Evolutionary conservation across 1,140 invertebrate genomes (phyloP).

Genomic region (Theocolax elegans): DNA sequence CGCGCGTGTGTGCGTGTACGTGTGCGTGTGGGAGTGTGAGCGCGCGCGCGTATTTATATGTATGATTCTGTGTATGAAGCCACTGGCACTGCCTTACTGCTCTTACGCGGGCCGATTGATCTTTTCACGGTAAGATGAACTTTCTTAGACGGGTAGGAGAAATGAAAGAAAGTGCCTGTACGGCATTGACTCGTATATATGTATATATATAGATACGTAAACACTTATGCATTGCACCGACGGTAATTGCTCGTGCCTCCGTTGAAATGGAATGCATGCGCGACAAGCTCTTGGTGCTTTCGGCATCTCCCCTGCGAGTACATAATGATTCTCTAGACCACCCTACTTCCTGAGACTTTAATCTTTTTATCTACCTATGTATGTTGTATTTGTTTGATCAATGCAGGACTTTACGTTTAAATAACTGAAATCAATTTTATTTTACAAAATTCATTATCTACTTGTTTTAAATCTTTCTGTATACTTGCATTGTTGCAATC

Average conservation of each 20-base stretch:
- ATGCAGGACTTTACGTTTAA: no score
- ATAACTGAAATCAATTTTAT: no score
- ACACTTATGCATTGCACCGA: background rate
- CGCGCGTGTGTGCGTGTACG: background rate
- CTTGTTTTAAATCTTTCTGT: no score
- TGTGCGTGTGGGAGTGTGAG: background rate
- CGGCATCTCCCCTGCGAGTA: background rate
- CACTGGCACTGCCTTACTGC: background rate
- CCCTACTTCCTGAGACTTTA: background rate
- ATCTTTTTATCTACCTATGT: background rate
- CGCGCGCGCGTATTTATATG: background rate
- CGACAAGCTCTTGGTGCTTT: background rate
- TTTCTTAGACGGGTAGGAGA: background rate
- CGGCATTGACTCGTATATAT: no score
- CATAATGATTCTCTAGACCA: conserved; percentile 12
- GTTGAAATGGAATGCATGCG: background rate
- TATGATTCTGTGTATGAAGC: background rate
- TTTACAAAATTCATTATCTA: no score
- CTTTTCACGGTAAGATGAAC: conserved; percentile 10
- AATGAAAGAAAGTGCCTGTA: background rate
- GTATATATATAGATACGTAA: no score
- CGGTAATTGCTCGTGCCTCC: conserved; percentile 16
- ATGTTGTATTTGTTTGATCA: no score
- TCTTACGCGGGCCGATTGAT: conserved; percentile 29
- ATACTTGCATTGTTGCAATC: no score